These are phyloP conservation scores for Epirrita christyi DNA, from an alignment of 2,888 invertebrate genomes.

Conservation along the genomic window DNA sequence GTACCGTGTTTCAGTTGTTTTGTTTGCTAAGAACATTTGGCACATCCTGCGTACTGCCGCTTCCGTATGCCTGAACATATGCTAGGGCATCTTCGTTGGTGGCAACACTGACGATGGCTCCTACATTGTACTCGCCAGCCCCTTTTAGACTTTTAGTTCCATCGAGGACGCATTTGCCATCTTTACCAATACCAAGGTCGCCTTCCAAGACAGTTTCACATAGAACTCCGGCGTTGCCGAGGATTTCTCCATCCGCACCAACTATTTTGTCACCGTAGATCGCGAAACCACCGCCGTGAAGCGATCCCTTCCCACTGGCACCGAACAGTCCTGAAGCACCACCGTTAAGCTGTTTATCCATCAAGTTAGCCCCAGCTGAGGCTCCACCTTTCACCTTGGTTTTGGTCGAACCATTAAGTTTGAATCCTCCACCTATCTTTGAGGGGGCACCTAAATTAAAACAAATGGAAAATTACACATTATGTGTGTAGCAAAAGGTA, in stretches of 20 bases:
- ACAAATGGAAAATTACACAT: neutral
- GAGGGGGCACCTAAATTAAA: neutral
- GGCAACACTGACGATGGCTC: neutral
- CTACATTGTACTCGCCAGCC: neutral
- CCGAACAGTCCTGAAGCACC: conserved; percentile 1
- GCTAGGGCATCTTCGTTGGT: conserved; percentile 1
- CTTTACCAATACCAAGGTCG: neutral
- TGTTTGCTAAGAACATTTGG: too few species aligned
- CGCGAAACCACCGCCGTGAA: conserved; percentile 6
- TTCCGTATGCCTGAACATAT: conserved; percentile 6
- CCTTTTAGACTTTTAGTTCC: neutral
- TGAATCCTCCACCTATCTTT: conserved; percentile 7
- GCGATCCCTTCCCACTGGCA: neutral
- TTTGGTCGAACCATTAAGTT: neutral
- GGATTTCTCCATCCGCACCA: conserved; percentile 3
- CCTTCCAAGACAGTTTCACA: conserved; percentile 1
- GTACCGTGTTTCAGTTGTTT: too few species aligned
- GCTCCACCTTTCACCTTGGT: neutral
- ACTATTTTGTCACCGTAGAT: conserved; percentile 1
- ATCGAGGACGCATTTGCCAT: neutral
- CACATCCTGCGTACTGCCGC: too few species aligned
- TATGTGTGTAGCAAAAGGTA: neutral
- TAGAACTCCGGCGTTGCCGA: neutral
- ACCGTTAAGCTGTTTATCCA: conserved; percentile 1
- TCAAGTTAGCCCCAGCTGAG: neutral